Base-by-base conservation (phyloP, 2,113 vertebrate genomes). In the Actenoides lindsayi region DNA sequence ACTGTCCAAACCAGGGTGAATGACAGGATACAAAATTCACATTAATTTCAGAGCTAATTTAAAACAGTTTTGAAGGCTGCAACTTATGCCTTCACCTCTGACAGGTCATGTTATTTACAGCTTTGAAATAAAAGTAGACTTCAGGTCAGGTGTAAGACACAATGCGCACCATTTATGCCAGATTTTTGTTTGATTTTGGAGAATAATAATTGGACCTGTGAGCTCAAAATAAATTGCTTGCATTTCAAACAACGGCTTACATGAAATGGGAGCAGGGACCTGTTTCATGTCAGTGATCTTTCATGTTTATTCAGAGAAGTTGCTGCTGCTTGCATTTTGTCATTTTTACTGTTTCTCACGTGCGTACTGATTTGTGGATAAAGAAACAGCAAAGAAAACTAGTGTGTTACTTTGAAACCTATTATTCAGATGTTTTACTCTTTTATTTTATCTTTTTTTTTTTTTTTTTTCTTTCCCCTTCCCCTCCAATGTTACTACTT, bases 291-390 rank as follows among this genome's bases (percentile, higher is more conserved):
- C 80, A 71, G 31, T 63, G 48, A 60, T 53, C 27, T 80, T 94
- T 89, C 71, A 65, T 84, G 56, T 92, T 96, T 96, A 77, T 93
- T 92, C 80, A 80, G 56, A 88, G 50, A 79, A 83, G 25, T 75
- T 91, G 57, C 70, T 89, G 46, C 44, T 73, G 56, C 46, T 51
- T 93, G 46, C 46, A 70, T 90, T 95, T 93, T 81, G 27, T 33
- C 37, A 21, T 91, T 94, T 96, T 92, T 83, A 48, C 27, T 83
- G 94, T 95, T 92, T 86, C 65, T 94, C 17, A 50, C 28, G 25
- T 79, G 44, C 8, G 5, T 75, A 91, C 48, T 8, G 30, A 23
- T 95, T 83, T 8, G 4, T 62, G 76, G 48, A 59, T 77, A 67
- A 24, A 94, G 65, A 91, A 96, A 84, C 23, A 54, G 33, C 9